A percentile compares a stretch with the other conserved stretches of the same genome.
Conservation (phyloP, 2,888 invertebrate species). For the Caenorhabditis uteleia region DNA sequence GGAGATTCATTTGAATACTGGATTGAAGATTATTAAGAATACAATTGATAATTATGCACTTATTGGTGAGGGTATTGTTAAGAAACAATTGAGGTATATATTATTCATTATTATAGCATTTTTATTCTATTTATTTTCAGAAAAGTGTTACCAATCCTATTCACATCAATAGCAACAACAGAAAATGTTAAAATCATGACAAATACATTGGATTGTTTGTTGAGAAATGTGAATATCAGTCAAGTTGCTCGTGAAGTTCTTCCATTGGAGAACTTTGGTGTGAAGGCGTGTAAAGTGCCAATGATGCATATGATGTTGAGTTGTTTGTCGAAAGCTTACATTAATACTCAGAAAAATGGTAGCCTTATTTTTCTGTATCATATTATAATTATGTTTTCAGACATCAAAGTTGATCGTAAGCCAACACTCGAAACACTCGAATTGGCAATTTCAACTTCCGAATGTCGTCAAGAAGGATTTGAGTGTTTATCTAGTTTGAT, state of each 20-base stretch:
- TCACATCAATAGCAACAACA: no score
- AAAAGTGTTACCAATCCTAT: no score
- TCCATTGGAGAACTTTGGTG: slow-evolving; percentile 18
- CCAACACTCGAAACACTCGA: no score
- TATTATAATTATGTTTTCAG: no score
- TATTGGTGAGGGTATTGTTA: no score
- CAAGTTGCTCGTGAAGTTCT: slow-evolving; percentile 24
- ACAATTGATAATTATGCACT: slow-evolving; percentile 34
- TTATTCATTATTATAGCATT: no score
- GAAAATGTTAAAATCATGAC: slow-evolving; percentile 12
- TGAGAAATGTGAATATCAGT: slow-evolving; percentile 12
- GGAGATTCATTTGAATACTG: slow-evolving; percentile 29
- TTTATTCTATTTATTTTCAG: no score
- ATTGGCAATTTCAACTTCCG: no score
- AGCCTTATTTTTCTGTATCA: no score
- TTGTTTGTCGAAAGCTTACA: slow-evolving; percentile 13
- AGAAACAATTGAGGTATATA: no score
- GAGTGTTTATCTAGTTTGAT: slow-evolving; percentile 14
- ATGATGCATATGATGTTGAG: slow-evolving; percentile 22
- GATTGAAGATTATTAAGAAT: slow-evolving; percentile 20
- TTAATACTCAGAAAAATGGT: no score
- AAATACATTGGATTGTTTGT: slow-evolving; percentile 26
- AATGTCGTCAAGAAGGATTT: slow-evolving; percentile 10
- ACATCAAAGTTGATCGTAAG: no score
- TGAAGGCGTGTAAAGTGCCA: slow-evolving; percentile 5